Percentiles rank a stretch among this genome's conserved stretches.
Conservation (phyloP, 1,140 invertebrate genomes). For the Acyrthosiphon pisum region DNA sequence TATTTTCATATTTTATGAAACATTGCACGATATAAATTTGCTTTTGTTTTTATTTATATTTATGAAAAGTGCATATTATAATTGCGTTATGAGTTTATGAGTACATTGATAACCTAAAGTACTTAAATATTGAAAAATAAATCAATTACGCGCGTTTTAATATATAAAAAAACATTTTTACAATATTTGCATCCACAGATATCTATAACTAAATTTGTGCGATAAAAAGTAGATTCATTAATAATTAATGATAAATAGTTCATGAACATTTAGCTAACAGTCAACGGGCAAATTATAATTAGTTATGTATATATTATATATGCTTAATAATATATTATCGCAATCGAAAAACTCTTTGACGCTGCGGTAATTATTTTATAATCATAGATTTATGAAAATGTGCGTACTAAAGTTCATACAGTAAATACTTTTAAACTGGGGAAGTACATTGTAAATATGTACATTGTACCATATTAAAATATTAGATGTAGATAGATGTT, state of each 20-base stretch:
- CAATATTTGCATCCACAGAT: background rate
- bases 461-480: slow-evolving; percentile 13
- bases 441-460: background rate
- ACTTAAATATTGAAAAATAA: slow-evolving; percentile 32
- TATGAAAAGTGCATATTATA: slow-evolving; percentile 7
- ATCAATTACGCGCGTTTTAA: slow-evolving; percentile 1
- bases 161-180: background rate
- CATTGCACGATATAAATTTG: background rate
- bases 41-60: background rate
- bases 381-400: background rate
- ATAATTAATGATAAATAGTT: slow-evolving; percentile 30
- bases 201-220: slow-evolving; percentile 1
- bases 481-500: background rate
- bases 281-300: slow-evolving; percentile 14
- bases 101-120: background rate
- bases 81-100: background rate
- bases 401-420: background rate
- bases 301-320: background rate
- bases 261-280: background rate
- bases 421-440: background rate
- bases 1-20: background rate
- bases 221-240: slow-evolving; percentile 8
- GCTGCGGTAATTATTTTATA: slow-evolving; percentile 29
- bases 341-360: slow-evolving; percentile 24
- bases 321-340: background rate